Percentiles rank a stretch among this genome's conserved stretches.
Evolutionary conservation across 2,797 vertebrate genomes (phyloP).

Genomic region (Siniperca obscura): DNA sequence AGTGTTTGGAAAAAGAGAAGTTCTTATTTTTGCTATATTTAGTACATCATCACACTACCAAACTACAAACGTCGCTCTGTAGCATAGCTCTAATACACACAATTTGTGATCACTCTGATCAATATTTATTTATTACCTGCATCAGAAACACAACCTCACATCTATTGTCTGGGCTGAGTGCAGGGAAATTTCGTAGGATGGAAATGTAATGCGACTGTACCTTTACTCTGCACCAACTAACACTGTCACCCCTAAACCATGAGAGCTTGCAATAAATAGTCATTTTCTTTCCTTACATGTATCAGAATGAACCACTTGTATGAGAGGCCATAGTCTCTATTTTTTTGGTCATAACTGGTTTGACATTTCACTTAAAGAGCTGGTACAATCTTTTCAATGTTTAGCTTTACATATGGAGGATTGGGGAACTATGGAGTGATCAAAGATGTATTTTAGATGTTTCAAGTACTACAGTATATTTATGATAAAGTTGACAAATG

Average conservation of each 20-base stretch:
- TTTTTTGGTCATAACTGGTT: background rate
- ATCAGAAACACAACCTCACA: background rate
- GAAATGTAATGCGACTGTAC: background rate
- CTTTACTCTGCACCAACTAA: background rate
- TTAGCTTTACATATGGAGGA: background rate
- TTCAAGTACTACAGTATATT: background rate
- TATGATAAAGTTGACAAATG: background rate
- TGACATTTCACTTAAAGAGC: background rate
- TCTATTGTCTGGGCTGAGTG: background rate
- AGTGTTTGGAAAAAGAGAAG: background rate
- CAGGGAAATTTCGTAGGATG: background rate
- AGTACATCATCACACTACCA: background rate
- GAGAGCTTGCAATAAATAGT: background rate
- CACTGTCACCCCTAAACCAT: background rate
- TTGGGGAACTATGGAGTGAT: background rate
- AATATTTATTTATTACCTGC: background rate
- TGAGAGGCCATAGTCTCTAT: background rate
- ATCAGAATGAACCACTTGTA: background rate
- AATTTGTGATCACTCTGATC: background rate
- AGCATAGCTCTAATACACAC: background rate
- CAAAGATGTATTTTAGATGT: background rate
- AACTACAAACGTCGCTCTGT: too few relatives aligned
- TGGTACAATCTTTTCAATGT: background rate
- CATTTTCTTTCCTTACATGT: background rate
- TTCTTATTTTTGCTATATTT: background rate